phyloP scores from a whole-genome alignment of 92 coral and sea anemone genomes.

The Anthopleura xanthogrammica region DNA sequence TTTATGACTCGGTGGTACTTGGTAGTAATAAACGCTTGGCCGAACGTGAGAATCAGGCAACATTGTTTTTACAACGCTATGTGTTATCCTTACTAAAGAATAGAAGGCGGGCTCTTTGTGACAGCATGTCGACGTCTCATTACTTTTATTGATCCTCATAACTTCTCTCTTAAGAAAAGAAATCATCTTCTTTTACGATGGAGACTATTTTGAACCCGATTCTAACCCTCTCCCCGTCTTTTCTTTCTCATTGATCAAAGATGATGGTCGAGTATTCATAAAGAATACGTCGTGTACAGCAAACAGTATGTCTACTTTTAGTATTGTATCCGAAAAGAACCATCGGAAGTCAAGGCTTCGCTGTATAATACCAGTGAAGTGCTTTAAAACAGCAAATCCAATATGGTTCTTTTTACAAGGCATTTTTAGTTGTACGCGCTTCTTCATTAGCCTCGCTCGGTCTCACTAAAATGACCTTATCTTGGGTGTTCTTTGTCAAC shows the following conservation, averaged over 20 bases:
- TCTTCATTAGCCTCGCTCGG: background rate
- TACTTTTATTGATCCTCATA: slow-evolving; percentile 19
- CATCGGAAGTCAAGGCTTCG: slow-evolving; percentile 42
- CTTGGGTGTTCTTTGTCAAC: slow-evolving; percentile 17
- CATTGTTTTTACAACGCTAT: slow-evolving; percentile 26
- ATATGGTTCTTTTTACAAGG: slow-evolving; percentile 3
- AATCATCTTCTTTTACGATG: background rate
- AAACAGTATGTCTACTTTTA: slow-evolving; percentile 28
- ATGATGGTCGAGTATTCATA: slow-evolving; percentile 21
- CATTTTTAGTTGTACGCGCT: background rate
- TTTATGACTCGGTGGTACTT: background rate
- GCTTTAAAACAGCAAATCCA: slow-evolving; percentile 24
- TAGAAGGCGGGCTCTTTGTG: slow-evolving; percentile 44
- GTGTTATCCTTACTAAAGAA: slow-evolving; percentile 14
- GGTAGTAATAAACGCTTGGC: background rate
- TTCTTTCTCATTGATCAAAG: slow-evolving; percentile 6
- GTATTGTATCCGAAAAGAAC: slow-evolving; percentile 33
- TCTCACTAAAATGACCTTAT: slow-evolving; percentile 7
- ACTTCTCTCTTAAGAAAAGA: background rate
- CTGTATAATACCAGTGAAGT: slow-evolving; percentile 45
- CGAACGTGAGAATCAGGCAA: background rate
- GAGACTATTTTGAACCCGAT: background rate
- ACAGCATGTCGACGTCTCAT: slow-evolving; percentile 25
- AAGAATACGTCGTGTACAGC: slow-evolving; percentile 26
- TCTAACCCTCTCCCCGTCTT: background rate